A percentile compares a stretch with the other conserved stretches of the same genome.
phyloP scores from a whole-genome alignment of 2,797 vertebrate species.

The Anas flavirostris region DNA sequence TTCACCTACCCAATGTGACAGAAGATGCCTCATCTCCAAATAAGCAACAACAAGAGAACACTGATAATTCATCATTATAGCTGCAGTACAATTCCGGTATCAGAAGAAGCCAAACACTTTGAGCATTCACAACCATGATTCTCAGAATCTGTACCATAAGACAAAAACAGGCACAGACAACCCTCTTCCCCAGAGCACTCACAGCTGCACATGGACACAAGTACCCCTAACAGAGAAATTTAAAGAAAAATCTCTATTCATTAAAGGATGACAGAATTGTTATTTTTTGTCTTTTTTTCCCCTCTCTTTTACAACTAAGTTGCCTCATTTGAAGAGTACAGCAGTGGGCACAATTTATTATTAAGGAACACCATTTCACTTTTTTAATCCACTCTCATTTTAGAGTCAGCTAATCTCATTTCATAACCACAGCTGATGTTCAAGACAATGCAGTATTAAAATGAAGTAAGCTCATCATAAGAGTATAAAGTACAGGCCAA shows the following conservation, averaged over 20 bases:
- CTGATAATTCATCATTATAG: not conserved
- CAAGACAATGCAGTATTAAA: slow-evolving; percentile 21
- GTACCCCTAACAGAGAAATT: not conserved
- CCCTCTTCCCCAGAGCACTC: not conserved
- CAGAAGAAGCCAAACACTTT: not conserved
- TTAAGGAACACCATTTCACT: not conserved
- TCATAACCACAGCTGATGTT: slow-evolving; percentile 12
- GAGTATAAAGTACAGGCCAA: not conserved
- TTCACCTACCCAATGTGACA: not conserved
- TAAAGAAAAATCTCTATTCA: not conserved
- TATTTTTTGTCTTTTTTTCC: slow-evolving; percentile 9
- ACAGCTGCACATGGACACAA: not conserved
- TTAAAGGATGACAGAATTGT: not conserved
- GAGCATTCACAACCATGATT: not conserved
- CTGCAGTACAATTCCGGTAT: not conserved
- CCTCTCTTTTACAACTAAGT: not conserved
- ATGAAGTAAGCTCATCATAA: slow-evolving; percentile 1
- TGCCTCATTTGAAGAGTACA: not conserved
- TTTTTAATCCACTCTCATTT: slow-evolving; percentile 22
- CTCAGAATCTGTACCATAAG: not conserved
- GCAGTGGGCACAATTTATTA: slow-evolving; percentile 16
- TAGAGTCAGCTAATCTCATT: slow-evolving; percentile 27
- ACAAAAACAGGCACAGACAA: not conserved
- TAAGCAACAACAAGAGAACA: not conserved
- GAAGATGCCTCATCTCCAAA: not conserved